A percentile compares a stretch with the other conserved stretches of the same genome.
phyloP scores from a whole-genome alignment of 2,113 vertebrate genomes.

The Forbesichthys papilliferus region DNA sequence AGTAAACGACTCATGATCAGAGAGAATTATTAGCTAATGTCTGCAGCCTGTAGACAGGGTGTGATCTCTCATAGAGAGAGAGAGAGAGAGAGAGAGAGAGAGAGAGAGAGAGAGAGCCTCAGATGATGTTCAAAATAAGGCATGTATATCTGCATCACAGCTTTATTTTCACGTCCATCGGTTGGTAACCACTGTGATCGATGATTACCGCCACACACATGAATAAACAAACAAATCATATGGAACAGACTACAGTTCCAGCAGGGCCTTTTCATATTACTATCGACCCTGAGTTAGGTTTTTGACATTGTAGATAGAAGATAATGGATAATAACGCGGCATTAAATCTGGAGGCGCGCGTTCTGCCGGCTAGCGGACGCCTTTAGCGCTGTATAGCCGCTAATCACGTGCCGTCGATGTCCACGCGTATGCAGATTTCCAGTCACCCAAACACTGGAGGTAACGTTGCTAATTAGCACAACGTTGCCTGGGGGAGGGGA shows the following conservation, averaged over 20 bases:
- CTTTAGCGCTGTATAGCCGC: constrained; percentile 37
- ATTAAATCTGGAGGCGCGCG: constrained; percentile 36
- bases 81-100: constrained; percentile 25
- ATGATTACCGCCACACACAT: constrained; percentile 22
- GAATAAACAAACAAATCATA: not conserved
- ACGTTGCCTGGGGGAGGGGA: not conserved
- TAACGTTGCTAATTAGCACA: not conserved
- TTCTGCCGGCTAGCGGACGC: constrained; percentile 56
- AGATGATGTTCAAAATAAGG: constrained; percentile 35
- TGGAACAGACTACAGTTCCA: not conserved
- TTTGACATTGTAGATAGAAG: constrained; percentile 56
- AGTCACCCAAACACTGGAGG: not conserved
- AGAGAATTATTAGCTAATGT: constrained; percentile 68
- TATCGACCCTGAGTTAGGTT: constrained; percentile 57
- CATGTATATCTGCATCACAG: constrained; percentile 50
- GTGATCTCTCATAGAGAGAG: constrained; percentile 43
- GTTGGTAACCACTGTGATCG: constrained; percentile 44
- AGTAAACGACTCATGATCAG: constrained; percentile 62
- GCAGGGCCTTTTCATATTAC: constrained; percentile 35
- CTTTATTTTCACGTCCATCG: constrained; percentile 24
- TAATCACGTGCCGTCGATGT: not conserved
- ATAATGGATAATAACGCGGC: constrained; percentile 55
- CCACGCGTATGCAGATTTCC: not conserved
- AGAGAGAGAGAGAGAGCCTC: constrained; percentile 3
- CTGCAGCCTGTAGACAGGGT: constrained; percentile 51